Base-by-base conservation (phyloP, 2,888 invertebrate genomes). In the Erebia epiphron region DNA sequence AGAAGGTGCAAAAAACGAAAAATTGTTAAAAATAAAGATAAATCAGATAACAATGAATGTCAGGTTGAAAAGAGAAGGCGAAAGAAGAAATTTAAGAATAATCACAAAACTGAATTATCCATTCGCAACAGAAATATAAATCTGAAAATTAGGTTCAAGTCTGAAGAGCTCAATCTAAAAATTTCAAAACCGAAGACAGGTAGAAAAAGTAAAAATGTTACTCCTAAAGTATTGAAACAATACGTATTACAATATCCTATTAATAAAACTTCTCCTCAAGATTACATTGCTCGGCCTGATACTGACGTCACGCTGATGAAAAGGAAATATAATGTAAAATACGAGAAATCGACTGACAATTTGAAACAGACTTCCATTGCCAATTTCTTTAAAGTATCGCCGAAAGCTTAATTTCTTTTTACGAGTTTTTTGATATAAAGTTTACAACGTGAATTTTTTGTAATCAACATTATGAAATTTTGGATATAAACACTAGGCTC, bases 321-420 rank as follows among this genome's bases (percentile, higher is more conserved):
- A 67, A 82, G 77, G 52, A 89, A 84, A 54, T 75, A 80, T 10
- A 57, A 57, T 61, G 43, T 79, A 0, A 90, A 84, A 72, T 75
- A 70, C 0, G 84, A 85, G 1, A 88, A 83, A 66, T 76, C 77
- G 0, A 76, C 82, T 0, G 91, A 91, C 66, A 86, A 86, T 52
- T 76, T 89, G 1, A 82, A 86, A 9, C 92, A 92, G 68, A 90
- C 86, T 0, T 87, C 87, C 0, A 83, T 92, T 21, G 79, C 85
- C 7, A 88, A 76, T 35, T 92, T 91, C 73, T 91, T 92, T 63
- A 87, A 83, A 72, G 14, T 18, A 35, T 67, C 66, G 14, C 66
- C 57, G 52, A 64, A 64, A 13, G 13, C 16, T 1, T 52, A 64
- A 26, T 3, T 35, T 35, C 35, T 35, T 35, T 35, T 7, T 35